These are phyloP conservation scores for Ambastaia sidthimunki DNA, from an alignment of 2,797 vertebrate species.

Conservation along the genomic window DNA sequence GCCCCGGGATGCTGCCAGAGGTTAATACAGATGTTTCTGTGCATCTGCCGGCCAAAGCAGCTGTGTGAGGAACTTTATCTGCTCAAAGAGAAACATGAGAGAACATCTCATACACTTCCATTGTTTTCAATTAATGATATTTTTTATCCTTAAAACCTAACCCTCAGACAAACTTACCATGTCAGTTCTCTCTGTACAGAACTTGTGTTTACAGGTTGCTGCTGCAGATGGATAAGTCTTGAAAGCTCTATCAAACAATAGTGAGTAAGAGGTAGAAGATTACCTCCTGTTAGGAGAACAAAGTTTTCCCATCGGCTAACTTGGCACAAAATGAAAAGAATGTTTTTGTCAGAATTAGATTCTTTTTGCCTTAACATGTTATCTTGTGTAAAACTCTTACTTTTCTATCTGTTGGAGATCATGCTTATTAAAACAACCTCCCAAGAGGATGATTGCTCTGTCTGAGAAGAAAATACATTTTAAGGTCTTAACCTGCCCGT, in stretches of 20 bases:
- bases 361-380: constrained; percentile 61
- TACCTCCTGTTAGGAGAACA: constrained; percentile 38
- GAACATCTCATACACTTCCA: not conserved
- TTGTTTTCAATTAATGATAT: not conserved
- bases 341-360: constrained; percentile 33
- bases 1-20: constrained; percentile 85
- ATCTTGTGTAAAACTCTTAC: constrained; percentile 38
- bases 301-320: constrained; percentile 34
- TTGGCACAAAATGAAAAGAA: constrained; percentile 36
- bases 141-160: too few species aligned
- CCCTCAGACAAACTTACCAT: not conserved
- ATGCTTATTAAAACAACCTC: constrained; percentile 19
- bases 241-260: constrained; percentile 26
- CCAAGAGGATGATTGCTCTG: not conserved
- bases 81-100: constrained; percentile 78
- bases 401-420: constrained; percentile 33
- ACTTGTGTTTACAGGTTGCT: constrained; percentile 18
- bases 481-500: not conserved
- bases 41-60: constrained; percentile 85
- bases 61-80: constrained; percentile 90
- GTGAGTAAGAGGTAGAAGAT: constrained; percentile 45
- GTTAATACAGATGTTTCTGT: constrained; percentile 97
- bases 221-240: constrained; percentile 9
- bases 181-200: not conserved
- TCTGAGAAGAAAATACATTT: not conserved